Conservation (phyloP, 2,797 vertebrate species). For the Pseudochirops corinnae region DNA sequence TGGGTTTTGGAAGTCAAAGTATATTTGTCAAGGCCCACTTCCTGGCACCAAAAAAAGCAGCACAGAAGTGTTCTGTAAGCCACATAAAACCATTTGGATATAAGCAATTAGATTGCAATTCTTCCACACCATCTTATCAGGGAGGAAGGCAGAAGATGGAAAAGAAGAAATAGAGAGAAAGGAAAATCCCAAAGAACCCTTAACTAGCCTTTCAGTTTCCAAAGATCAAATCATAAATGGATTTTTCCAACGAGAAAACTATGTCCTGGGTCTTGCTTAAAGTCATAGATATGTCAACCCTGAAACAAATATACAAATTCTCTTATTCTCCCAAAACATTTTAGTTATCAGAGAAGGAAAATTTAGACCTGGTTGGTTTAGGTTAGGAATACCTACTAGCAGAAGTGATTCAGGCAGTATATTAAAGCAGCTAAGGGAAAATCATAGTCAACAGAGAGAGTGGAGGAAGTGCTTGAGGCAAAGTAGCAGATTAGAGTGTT, state of each 20-base stretch:
- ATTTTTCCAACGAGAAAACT: not conserved
- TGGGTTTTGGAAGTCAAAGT: not conserved
- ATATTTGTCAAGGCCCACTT: not conserved
- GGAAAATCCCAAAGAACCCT: not conserved
- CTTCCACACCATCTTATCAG: not conserved
- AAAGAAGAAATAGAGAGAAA: not conserved
- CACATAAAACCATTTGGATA: not conserved
- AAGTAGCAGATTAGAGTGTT: too few species aligned
- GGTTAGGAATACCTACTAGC: too few species aligned
- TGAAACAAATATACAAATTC: not conserved
- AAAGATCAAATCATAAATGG: not conserved
- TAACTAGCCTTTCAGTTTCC: not conserved
- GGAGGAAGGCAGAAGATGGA: not conserved
- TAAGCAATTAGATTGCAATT: not conserved
- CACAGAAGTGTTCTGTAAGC: not conserved
- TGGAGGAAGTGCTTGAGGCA: too few species aligned
- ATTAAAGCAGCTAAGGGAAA: too few species aligned
- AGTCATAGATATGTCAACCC: not conserved
- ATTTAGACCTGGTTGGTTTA: not conserved
- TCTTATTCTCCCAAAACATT: not conserved
- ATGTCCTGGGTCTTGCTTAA: not conserved
- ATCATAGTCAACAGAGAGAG: too few species aligned
- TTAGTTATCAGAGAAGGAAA: not conserved
- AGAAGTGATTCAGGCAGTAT: too few species aligned
- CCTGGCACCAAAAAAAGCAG: not conserved